Evolutionary conservation across 1,140 invertebrate species (phyloP).

Genomic region (Asobara japonica): DNA sequence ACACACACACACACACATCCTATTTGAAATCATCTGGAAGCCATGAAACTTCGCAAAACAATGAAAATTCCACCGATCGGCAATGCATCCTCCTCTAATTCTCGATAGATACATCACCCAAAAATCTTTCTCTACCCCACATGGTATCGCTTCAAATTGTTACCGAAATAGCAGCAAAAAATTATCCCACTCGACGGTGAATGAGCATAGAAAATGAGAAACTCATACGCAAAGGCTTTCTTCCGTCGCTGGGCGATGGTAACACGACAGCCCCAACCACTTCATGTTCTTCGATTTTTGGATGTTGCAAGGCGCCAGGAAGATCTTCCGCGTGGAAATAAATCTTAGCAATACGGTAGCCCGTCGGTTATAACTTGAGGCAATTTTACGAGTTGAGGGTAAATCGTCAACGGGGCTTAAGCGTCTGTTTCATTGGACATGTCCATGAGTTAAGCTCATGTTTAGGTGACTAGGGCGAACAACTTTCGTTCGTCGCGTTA

Average conservation of each 20-base stretch:
- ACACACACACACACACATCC: too few relatives aligned
- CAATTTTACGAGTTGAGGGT: slow-evolving; percentile 33
- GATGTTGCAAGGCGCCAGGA: not conserved
- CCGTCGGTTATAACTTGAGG: slow-evolving; percentile 38
- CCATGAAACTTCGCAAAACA: too few relatives aligned
- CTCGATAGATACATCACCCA: not conserved
- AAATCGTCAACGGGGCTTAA: not conserved
- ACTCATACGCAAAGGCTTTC: not conserved
- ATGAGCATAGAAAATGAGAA: slow-evolving; percentile 12
- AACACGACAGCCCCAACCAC: not conserved
- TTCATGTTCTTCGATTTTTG: not conserved
- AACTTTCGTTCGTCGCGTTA: not conserved
- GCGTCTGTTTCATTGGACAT: too few relatives aligned
- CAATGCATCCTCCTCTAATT: not conserved
- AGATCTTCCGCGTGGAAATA: slow-evolving; percentile 26
- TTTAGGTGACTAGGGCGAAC: too few relatives aligned
- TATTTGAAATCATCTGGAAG: too few relatives aligned
- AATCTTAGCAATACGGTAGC: slow-evolving; percentile 34
- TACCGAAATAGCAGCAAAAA: slow-evolving; percentile 20
- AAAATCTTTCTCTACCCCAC: not conserved
- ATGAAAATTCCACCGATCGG: too few relatives aligned
- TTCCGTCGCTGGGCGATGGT: not conserved
- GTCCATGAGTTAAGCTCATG: not conserved
- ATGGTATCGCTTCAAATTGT: not conserved
- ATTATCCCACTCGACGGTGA: slow-evolving; percentile 28